Base-by-base conservation (phyloP, 2,888 invertebrate species). In the Watsonalla cultraria region DNA sequence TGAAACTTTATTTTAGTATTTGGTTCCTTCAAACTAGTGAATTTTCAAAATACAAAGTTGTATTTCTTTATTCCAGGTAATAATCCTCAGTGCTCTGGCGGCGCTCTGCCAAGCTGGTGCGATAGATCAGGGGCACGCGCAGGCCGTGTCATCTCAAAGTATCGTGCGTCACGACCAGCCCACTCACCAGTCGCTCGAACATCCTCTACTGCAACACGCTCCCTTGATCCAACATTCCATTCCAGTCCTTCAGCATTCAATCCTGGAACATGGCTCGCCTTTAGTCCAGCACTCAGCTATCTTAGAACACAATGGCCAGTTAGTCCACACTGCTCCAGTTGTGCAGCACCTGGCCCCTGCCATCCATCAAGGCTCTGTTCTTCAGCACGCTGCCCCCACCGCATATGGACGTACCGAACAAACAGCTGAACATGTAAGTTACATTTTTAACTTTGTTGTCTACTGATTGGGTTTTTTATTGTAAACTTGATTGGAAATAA, bases 71-170 rank as follows among this genome's bases (percentile, higher is more conserved):
- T 71, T 77, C 42, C 78, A 92, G 92, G 75, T 92, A 52, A 64
- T 84, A 60, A 67, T 86, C 46, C 59, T 92, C 63, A 79, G 83
- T 67, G 76, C 80, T 50, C 57, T 92, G 45, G 72, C 92, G 65
- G 91, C 91, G 0, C 65, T 78, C 35, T 90, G 91, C 73, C 87
- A 87, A 55, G 91, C 90, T 2, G 92, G 87, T 37, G 55, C 84
- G 2, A 68, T 91, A 45, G 81, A 83, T 13, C 76, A 85, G 5
- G 77, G 81, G 7, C 83, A 88, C 33, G 75, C 74, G 6, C 81
- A 84, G 46, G 87, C 88, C 5, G 70, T 90, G 13, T 90, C 90
- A 14, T 87, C 89, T 9, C 90, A 90, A 54, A 90, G 84, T 72
- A 85, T 90, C 59, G 64, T 84, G 58, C 85, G 81, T 49, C 88